Evolutionary conservation across 2,113 vertebrate genomes (phyloP), one percentile per base, ranked within the genome.

Genomic region (Aspiorhynchus laticeps): DNA sequence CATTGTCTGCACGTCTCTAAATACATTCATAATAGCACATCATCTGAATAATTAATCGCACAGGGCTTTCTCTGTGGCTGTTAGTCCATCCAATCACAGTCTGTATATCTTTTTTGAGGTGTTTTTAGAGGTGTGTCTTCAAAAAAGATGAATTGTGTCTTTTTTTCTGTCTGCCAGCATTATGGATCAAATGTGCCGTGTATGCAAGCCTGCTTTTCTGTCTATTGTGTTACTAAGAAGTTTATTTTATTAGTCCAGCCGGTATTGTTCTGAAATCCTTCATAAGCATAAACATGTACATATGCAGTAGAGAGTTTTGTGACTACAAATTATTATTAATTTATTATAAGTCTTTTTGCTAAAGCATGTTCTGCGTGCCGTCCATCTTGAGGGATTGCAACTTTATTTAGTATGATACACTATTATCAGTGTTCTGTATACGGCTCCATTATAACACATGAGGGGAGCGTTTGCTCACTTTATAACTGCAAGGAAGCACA

Each of bases 91-190:
- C 86, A 87, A 87, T 87, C 61, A 19, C 87, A 69, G 59, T 14
- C 77, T 59, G 51, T 26, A 85, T 51, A 63, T 73, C 14, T 59
- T 84, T 80, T 73, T 53, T 59, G 31, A 80, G 78, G 56, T 81
- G 65, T 76, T 75, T 88, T 84, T 76, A 38, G 82, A 85, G 85
- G 88, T 61, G 82, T 89, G 88, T 76, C 82, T 67, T 84, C 33
- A 85, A 80, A 76, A 33, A 21, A 28, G 56, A 17, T 80, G 75
- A 84, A 84, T 43, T 74, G 15, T 24, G 61, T 19, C 21, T 38
- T 84, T 80, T 88, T 85, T 61, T 87, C 38, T 59, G 63, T 82
- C 87, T 48, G 82, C 82, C 41, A 82, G 86, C 85, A 82, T 24
- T 82, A 77, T 82, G 67, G 69, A 67, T 84, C 31, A 87, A 87